Percentiles rank a stretch among this genome's conserved stretches.
Evolutionary conservation across 2,888 invertebrate species (phyloP).

Genomic region (Crioceris asparagi): DNA sequence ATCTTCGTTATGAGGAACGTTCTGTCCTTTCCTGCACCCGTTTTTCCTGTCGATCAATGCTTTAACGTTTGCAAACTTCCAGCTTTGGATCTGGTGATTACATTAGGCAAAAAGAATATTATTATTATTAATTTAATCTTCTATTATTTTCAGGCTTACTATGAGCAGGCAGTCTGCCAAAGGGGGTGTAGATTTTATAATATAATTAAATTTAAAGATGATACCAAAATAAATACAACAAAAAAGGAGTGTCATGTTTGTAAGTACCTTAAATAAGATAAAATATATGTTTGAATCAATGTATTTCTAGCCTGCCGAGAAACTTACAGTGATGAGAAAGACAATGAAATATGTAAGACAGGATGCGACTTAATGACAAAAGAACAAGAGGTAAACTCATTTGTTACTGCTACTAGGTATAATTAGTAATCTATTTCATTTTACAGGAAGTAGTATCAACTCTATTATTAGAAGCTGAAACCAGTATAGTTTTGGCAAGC

Average conservation of each 20-base stretch:
- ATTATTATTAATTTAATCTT: slow-evolving; percentile 5
- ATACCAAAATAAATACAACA: slow-evolving; percentile 26
- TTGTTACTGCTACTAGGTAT: no score
- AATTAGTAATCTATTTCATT: slow-evolving; percentile 4
- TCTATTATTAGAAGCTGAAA: slow-evolving; percentile 20
- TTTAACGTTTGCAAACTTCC: slow-evolving; percentile 20
- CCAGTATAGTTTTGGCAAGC: slow-evolving; percentile 23
- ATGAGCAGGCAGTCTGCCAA: slow-evolving; percentile 29
- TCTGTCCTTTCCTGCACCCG: slow-evolving; percentile 5
- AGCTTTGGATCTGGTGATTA: slow-evolving; percentile 19
- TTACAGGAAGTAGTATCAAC: slow-evolving; percentile 16
- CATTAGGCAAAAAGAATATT: slow-evolving; percentile 19
- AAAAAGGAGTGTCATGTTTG: slow-evolving; percentile 29
- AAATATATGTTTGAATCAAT: no score
- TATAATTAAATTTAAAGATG: slow-evolving; percentile 28
- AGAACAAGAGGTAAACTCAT: slow-evolving; percentile 21
- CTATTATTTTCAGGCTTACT: slow-evolving; percentile 22
- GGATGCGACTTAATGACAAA: slow-evolving; percentile 29
- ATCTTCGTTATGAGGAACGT: neutral
- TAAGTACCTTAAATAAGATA: no score
- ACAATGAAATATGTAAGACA: slow-evolving; percentile 23
- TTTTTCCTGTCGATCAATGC: slow-evolving; percentile 19
- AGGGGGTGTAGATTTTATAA: slow-evolving; percentile 31
- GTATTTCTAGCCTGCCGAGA: slow-evolving; percentile 30
- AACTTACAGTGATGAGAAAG: slow-evolving; percentile 21